These are phyloP conservation scores for Pygoscelis antarcticus DNA, from an alignment of 2,113 vertebrate genomes.

Conservation along the genomic window DNA sequence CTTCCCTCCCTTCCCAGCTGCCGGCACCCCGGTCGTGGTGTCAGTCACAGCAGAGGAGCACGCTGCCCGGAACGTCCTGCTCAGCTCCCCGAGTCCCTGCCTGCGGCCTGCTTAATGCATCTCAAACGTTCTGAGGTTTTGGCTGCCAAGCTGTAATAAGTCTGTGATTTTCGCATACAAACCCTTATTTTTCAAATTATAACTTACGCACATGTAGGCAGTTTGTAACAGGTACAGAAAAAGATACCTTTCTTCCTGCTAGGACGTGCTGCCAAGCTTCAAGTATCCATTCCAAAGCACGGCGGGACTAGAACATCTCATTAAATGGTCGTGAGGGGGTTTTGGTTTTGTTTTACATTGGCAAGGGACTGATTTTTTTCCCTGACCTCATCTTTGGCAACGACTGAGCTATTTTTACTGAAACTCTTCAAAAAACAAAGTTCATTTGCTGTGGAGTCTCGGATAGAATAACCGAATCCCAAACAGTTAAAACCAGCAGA, in stretches of 20 bases:
- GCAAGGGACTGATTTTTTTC: neutral
- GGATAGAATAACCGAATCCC: neutral
- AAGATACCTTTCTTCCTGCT: neutral
- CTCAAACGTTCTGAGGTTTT: neutral
- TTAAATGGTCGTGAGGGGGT: neutral
- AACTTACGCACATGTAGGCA: neutral
- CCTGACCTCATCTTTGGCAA: slow-evolving; percentile 27
- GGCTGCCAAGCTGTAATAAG: neutral
- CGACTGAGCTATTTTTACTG: neutral
- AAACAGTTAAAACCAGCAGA: neutral
- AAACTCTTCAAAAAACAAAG: neutral
- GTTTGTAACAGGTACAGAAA: neutral
- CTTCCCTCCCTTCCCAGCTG: neutral
- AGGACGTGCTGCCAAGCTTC: neutral
- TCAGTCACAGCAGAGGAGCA: neutral
- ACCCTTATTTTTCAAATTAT: neutral
- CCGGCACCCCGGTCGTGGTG: neutral
- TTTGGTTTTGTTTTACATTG: neutral
- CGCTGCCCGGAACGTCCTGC: neutral
- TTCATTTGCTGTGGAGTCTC: neutral
- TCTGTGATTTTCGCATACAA: neutral
- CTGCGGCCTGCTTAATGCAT: neutral
- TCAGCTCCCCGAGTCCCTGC: neutral
- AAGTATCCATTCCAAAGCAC: neutral
- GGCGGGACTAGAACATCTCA: neutral